Conservation (phyloP, 2,888 invertebrate genomes). For the Salticus scenicus region DNA sequence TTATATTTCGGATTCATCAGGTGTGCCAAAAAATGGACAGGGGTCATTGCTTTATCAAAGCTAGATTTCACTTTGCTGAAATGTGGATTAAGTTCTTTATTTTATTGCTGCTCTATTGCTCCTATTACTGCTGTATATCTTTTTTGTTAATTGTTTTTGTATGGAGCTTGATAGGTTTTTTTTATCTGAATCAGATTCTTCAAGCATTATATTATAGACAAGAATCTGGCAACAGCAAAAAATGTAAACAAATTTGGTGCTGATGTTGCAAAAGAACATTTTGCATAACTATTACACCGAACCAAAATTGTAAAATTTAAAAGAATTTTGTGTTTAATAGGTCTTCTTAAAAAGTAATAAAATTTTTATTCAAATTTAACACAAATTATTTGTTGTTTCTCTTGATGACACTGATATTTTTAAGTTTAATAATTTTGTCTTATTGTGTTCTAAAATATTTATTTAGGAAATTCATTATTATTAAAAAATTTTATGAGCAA, state of each 20-base stretch:
- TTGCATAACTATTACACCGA: neutral
- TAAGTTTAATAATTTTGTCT: no score
- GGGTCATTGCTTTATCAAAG: no score
- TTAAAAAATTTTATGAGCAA: no score
- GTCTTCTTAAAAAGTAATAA: slow-evolving; percentile 7
- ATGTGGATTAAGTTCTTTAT: neutral
- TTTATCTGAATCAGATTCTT: neutral
- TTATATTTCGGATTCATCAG: no score
- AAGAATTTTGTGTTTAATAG: neutral
- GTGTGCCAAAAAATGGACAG: no score
- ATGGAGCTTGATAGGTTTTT: neutral
- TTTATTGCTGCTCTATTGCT: no score
- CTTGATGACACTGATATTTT: no score
- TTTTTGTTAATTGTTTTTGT: slow-evolving; percentile 15
- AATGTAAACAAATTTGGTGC: slow-evolving; percentile 8
- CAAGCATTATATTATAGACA: slow-evolving; percentile 10
- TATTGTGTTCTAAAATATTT: no score
- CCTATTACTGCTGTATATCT: slow-evolving; percentile 1
- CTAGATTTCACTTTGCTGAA: no score
- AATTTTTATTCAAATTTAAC: slow-evolving; percentile 14
- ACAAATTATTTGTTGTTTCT: neutral
- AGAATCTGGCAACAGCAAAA: slow-evolving; percentile 9
- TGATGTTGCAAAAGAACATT: slow-evolving; percentile 6
- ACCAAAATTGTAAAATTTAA: neutral
- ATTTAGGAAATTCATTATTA: no score